Percentiles rank a stretch among this genome's conserved stretches.
These are phyloP conservation scores for Anarsia innoxiella DNA, from an alignment of 2,888 invertebrate genomes.

Conservation along the genomic window DNA sequence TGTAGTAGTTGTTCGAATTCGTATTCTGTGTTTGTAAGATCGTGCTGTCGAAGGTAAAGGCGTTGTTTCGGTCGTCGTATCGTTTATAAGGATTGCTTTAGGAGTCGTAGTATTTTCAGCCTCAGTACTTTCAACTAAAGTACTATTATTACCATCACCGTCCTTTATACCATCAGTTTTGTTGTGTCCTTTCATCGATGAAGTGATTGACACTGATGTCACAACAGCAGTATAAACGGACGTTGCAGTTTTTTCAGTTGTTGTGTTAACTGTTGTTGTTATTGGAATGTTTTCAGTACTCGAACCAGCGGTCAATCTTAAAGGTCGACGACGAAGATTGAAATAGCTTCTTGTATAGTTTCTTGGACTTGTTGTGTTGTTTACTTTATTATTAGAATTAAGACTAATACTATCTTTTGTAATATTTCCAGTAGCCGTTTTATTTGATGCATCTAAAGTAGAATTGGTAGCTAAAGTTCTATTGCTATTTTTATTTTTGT, in stretches of 20 bases:
- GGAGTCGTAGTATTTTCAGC: conserved; percentile 31
- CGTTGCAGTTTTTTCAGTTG: conserved; percentile 64
- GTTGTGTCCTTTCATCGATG: conserved; percentile 66
- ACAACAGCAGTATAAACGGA: conserved; percentile 70
- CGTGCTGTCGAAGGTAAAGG: conserved; percentile 25
- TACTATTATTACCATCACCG: conserved; percentile 41
- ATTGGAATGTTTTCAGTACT: conserved; percentile 42
- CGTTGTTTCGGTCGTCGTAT: conserved; percentile 24
- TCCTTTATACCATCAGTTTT: conserved; percentile 47
- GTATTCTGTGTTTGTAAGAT: conserved; percentile 49
- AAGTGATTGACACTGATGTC: conserved; percentile 70
- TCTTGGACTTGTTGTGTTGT: conserved; percentile 34
- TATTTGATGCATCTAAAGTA: conserved; percentile 26
- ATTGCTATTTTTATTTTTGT: conserved; percentile 35
- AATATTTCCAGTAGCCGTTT: conserved; percentile 13
- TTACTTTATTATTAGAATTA: conserved; percentile 29
- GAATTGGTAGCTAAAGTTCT: conserved; percentile 25
- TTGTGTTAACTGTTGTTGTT: conserved; percentile 36
- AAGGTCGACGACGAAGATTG: conserved; percentile 51
- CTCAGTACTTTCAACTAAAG: conserved; percentile 21
- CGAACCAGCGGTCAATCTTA: conserved; percentile 41
- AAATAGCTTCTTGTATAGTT: conserved; percentile 57
- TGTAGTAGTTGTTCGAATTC: conserved; percentile 61
- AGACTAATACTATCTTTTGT: conserved; percentile 2
- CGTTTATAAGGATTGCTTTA: conserved; percentile 32